Conservation (phyloP, 2,797 vertebrate genomes). For the Sebastes kiyomatsui region DNA sequence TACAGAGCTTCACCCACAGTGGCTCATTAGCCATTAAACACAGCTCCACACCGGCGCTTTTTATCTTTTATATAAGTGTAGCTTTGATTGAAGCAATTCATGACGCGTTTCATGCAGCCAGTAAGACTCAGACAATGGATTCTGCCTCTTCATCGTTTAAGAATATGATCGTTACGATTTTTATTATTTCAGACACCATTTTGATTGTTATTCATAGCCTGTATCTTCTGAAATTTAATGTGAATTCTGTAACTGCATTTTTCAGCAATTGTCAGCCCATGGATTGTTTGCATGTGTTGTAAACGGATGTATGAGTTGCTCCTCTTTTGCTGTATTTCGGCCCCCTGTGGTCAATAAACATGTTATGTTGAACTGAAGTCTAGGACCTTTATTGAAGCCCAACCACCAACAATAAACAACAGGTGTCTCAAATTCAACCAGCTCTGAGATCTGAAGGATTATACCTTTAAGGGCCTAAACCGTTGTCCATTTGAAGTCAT, state of each 20-base stretch:
- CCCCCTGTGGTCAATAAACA: neutral
- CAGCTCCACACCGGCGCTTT: neutral
- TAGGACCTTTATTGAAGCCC: neutral
- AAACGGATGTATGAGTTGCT: neutral
- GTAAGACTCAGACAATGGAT: neutral
- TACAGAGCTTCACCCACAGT: neutral
- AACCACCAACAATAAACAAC: neutral
- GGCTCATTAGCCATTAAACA: neutral
- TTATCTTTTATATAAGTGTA: neutral
- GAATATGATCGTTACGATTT: neutral
- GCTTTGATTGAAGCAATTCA: slow-evolving; percentile 6
- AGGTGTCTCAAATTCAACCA: neutral
- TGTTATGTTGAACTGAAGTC: neutral
- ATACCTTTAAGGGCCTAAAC: neutral
- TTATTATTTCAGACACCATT: neutral
- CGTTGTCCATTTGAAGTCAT: neutral
- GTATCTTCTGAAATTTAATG: neutral
- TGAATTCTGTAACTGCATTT: neutral
- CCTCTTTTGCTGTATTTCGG: neutral
- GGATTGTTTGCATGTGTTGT: neutral
- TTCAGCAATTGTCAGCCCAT: neutral
- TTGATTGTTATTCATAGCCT: neutral
- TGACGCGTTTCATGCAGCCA: neutral
- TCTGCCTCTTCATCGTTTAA: neutral
- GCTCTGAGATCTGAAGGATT: neutral